Conservation (phyloP, 2,113 vertebrate species). For the Thryonomys swinderianus region DNA sequence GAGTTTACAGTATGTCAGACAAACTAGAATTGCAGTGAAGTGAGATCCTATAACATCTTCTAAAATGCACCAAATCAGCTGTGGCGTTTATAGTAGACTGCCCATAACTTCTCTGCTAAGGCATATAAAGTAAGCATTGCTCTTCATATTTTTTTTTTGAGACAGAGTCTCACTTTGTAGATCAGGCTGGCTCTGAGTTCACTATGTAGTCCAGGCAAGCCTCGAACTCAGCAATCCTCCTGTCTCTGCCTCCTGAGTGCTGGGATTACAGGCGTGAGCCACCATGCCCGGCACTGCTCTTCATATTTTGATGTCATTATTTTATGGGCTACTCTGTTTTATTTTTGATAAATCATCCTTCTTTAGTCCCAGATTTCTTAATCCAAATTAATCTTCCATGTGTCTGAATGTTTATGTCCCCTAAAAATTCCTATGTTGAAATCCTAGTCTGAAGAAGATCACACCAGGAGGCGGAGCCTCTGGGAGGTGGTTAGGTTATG, state of each 20-base stretch:
- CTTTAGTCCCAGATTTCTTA: background rate
- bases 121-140: background rate
- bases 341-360: background rate
- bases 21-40: background rate
- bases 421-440: background rate
- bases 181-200: too few species aligned
- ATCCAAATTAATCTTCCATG: background rate
- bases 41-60: background rate
- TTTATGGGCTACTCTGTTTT: background rate
- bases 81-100: accelerated
- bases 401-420: background rate
- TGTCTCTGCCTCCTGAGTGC: too few species aligned
- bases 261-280: too few species aligned
- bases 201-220: too few species aligned
- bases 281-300: too few species aligned
- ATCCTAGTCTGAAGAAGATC: background rate
- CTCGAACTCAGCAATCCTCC: too few species aligned
- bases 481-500: background rate
- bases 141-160: too few species aligned
- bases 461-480: background rate
- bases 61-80: background rate
- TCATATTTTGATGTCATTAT: background rate
- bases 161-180: too few species aligned
- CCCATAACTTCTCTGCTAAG: background rate
- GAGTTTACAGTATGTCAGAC: background rate